Evolutionary conservation across 2,888 invertebrate species (phyloP).

Genomic region (Drosophila atripex): DNA sequence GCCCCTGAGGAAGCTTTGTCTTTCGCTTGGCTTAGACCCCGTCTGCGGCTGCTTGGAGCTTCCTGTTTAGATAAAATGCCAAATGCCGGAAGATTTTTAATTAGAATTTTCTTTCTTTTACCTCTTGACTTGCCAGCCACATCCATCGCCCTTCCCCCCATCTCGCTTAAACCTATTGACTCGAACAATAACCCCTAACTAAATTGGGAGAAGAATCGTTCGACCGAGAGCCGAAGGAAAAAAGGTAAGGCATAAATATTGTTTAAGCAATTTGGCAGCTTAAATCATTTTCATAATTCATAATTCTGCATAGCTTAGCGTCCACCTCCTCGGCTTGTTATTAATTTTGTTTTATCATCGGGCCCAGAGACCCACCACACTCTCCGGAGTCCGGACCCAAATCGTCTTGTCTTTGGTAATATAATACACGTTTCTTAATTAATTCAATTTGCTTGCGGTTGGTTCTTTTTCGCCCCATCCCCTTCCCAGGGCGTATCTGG

Average conservation of each 20-base stretch:
- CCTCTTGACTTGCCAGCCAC: slow-evolving; percentile 2
- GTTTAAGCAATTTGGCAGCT: slow-evolving; percentile 54
- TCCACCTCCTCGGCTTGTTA: slow-evolving; percentile 17
- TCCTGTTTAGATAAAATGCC: slow-evolving; percentile 72
- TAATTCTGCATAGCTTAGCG: slow-evolving; percentile 55
- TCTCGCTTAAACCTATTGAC: slow-evolving; percentile 57
- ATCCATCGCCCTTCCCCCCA: background rate
- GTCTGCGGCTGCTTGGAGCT: slow-evolving; percentile 25
- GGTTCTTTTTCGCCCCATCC: slow-evolving; percentile 1
- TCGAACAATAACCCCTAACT: slow-evolving; percentile 56
- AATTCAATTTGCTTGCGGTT: slow-evolving; percentile 59
- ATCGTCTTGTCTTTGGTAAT: slow-evolving; percentile 51
- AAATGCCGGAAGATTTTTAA: slow-evolving; percentile 77
- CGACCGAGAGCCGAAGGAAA: slow-evolving; percentile 32
- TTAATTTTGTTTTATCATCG: slow-evolving; percentile 39
- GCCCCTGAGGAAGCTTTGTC: slow-evolving; percentile 17
- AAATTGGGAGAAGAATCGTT: slow-evolving; percentile 11
- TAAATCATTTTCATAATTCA: slow-evolving; percentile 72
- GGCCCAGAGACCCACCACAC: background rate
- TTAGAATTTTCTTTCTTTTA: slow-evolving; percentile 60
- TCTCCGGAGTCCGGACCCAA: background rate
- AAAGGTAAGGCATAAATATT: slow-evolving; percentile 46
- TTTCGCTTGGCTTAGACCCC: slow-evolving; percentile 14
- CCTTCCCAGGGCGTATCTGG: slow-evolving; percentile 3
- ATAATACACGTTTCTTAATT: slow-evolving; percentile 67